phyloP scores from a whole-genome alignment of 2,113 vertebrate species.

The Strix aluco region DNA sequence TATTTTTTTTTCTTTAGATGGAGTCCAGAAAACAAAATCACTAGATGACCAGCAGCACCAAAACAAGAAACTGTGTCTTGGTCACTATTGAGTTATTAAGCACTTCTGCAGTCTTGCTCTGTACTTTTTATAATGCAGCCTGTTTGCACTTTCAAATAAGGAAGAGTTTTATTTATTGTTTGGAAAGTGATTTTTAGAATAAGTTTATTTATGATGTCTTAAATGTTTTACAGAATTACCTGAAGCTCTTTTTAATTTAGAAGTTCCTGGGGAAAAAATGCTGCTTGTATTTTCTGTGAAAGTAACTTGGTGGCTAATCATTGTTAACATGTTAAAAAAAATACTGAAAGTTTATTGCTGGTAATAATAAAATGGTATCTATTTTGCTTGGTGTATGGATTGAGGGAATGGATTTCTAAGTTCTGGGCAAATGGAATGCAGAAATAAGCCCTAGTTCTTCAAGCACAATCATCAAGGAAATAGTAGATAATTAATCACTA shows the following conservation, averaged over 20 bases:
- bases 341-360: background rate
- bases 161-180: conserved; percentile 60
- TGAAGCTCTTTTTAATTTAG: conserved; percentile 45
- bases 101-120: conserved; percentile 9
- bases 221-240: conserved; percentile 26
- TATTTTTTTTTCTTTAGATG: conserved; percentile 58
- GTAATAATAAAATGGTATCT: background rate
- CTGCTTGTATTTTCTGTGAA: conserved; percentile 43
- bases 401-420: background rate
- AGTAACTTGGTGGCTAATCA: conserved; percentile 5
- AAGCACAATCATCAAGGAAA: background rate
- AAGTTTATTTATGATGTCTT: conserved; percentile 62
- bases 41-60: conserved; percentile 68
- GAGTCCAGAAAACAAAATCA: conserved; percentile 45
- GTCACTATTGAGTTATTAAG: conserved; percentile 37
- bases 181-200: conserved; percentile 49
- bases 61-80: conserved; percentile 74
- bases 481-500: background rate
- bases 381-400: background rate
- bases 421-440: background rate
- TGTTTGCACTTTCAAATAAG: conserved; percentile 58
- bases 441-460: background rate
- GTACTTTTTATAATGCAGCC: conserved; percentile 53
- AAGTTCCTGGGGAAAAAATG: conserved; percentile 1
- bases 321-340: background rate